Base-by-base conservation (phyloP, 1,140 invertebrate species). In the Drosophila biarmipes region DNA sequence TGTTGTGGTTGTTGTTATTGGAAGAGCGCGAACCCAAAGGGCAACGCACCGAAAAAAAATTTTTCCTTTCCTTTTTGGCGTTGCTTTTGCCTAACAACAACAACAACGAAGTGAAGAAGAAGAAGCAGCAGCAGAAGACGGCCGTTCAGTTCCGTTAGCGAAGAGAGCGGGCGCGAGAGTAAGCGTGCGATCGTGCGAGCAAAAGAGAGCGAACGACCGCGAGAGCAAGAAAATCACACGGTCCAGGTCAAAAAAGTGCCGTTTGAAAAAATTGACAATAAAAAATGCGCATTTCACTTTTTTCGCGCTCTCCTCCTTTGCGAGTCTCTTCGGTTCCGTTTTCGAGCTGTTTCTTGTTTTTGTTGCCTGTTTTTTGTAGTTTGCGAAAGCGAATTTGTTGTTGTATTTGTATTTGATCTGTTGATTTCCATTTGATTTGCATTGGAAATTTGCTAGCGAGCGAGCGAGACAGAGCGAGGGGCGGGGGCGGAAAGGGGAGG, bases 241-340 rank as follows among this genome's bases (percentile, higher is more conserved):
- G 63, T 69, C 51, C 59, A 67, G 59, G 73, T 76, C 78, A 67
- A 73, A 49, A 49, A 31, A 85, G 72, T 84, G 67, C 77, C 68
- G 78, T 86, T 86, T 87, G 73, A 87, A 86, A 80, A 81, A 84
- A 78, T 84, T 71, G 54, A 78, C 61, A 84, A 72, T 66, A 79
- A 73, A 82, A 73, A 69, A 87, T 85, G 78, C 78, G 84, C 82
- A 89, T 86, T 86, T 86, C 84, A 87, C 82, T 85, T 86, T 85
- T 75, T 87, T 78, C 31, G 46, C 10, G 46, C 61, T 52, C 61
- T 46, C 51, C 49, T 53, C 42, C 68, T 52, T 68, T 64, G 37
- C 49, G 56, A 38, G 58, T 79, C 49, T 64, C 59, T 48, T 81
- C 73, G 64, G 51, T 71, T 71, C 66, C 67, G 64, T 71, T 71